A percentile compares a stretch with the other conserved stretches of the same genome.
These are phyloP conservation scores for Mugil cephalus DNA, from an alignment of 2,113 vertebrate species.

Conservation along the genomic window DNA sequence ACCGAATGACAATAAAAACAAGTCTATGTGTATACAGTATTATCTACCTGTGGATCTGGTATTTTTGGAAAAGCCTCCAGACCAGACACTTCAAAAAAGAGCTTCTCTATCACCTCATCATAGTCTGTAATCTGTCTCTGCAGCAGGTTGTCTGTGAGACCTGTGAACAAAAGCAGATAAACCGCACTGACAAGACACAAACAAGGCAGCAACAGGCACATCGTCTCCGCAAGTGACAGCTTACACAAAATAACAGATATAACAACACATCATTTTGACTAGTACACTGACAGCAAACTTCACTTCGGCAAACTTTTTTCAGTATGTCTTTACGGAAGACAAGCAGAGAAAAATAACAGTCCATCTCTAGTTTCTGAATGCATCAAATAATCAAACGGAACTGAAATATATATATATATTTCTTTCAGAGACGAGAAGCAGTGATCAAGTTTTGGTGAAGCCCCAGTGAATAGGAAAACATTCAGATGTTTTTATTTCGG, in stretches of 20 bases:
- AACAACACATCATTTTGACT: background rate
- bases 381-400: background rate
- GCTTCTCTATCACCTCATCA: slow-evolving; percentile 82
- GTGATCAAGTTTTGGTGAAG: too few species aligned
- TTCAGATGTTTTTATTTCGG: too few species aligned
- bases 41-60: slow-evolving; percentile 74
- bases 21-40: background rate
- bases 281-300: background rate
- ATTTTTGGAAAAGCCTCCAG: slow-evolving; percentile 65
- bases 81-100: slow-evolving; percentile 81
- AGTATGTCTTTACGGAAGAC: too few species aligned
- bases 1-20: too few species aligned
- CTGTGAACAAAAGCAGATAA: slow-evolving; percentile 70
- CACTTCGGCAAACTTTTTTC: too few species aligned
- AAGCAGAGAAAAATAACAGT: background rate
- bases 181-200: background rate
- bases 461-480: too few species aligned
- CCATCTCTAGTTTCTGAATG: background rate
- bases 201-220: background rate
- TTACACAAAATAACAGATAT: background rate
- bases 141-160: slow-evolving; percentile 80
- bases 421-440: too few species aligned
- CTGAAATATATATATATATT: too few species aligned
- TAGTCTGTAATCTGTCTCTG: slow-evolving; percentile 64
- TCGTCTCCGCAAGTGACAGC: too few species aligned